These are phyloP conservation scores for Tyrannus savana DNA, from an alignment of 2,113 vertebrate genomes.

Conservation along the genomic window DNA sequence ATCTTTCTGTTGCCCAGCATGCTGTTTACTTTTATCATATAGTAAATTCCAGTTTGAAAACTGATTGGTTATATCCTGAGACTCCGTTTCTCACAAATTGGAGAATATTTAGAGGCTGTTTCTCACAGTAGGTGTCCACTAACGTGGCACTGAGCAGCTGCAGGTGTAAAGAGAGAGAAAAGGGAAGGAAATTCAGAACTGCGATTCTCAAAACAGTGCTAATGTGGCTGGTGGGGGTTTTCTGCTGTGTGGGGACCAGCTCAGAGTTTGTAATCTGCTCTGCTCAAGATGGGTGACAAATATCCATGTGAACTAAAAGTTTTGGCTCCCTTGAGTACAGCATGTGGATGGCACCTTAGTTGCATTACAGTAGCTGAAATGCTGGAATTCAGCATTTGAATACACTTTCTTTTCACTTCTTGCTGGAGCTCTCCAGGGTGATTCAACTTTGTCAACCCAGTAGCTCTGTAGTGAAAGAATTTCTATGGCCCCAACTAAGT, in stretches of 20 bases:
- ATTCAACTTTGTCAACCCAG: not conserved
- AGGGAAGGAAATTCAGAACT: not conserved
- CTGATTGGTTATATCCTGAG: no score
- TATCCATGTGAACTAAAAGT: not conserved
- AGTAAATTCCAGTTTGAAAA: no score
- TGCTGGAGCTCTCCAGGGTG: not conserved
- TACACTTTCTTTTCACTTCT: not conserved
- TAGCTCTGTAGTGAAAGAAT: not conserved
- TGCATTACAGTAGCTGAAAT: not conserved
- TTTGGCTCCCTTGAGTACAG: not conserved
- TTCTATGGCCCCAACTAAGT: not conserved
- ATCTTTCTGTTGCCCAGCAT: no score
- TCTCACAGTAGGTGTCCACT: not conserved
- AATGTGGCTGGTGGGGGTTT: not conserved
- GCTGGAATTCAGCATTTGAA: not conserved
- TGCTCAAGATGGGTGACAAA: not conserved
- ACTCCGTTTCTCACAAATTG: no score
- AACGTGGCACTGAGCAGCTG: not conserved
- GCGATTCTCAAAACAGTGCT: not conserved
- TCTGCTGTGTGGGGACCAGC: not conserved
- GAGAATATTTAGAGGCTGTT: no score
- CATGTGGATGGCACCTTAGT: not conserved
- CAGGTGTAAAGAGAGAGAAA: not conserved
- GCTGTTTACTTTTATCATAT: no score
- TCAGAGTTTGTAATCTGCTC: not conserved